phyloP scores from a whole-genome alignment of 1,140 invertebrate genomes.

The Whitmania pigra region DNA sequence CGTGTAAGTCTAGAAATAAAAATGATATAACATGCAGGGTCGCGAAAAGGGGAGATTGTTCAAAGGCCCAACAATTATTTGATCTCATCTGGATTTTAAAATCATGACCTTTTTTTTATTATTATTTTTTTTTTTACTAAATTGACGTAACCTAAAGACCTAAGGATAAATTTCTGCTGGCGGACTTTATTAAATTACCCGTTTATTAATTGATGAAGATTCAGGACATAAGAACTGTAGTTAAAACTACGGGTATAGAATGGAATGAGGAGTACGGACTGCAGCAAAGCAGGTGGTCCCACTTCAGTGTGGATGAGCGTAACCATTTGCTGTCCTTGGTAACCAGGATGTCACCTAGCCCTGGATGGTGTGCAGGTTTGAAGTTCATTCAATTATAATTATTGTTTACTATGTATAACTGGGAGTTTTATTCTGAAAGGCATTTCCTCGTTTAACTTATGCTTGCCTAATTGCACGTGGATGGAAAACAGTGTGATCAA shows the following conservation, averaged over 20 bases:
- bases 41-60: no score
- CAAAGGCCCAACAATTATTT: no score
- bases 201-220: conserved; percentile 50
- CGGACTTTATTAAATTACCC: background rate
- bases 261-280: conserved; percentile 29
- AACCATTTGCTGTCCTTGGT: conserved; percentile 79
- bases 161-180: no score
- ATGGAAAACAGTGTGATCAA: conserved; percentile 61
- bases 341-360: conserved; percentile 81
- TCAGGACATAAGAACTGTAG: conserved; percentile 70
- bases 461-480: conserved; percentile 77
- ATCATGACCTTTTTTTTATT: no score
- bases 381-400: background rate
- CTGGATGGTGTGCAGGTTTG: conserved; percentile 80
- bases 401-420: background rate
- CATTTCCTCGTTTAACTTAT: conserved; percentile 71
- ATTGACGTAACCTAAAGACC: no score
- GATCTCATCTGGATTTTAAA: no score
- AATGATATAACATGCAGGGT: background rate
- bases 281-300: conserved; percentile 30
- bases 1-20: conserved; percentile 33
- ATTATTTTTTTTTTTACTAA: no score
- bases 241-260: conserved; percentile 59
- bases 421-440: conserved; percentile 38
- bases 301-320: conserved; percentile 59